These are phyloP conservation scores for Glyptemys insculpta DNA, from an alignment of 2,797 vertebrate species.

Conservation along the genomic window DNA sequence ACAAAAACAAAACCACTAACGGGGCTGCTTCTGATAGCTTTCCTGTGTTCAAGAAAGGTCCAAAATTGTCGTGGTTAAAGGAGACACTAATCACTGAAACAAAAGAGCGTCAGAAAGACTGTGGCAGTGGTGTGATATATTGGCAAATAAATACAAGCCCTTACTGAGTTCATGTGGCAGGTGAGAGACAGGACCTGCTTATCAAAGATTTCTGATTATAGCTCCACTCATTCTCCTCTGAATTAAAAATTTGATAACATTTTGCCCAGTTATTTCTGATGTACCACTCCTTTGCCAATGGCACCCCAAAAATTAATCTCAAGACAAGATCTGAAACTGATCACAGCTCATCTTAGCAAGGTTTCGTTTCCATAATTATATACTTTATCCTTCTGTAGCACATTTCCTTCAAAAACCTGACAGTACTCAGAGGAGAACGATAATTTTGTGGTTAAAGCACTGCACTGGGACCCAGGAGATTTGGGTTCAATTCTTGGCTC, in stretches of 20 bases:
- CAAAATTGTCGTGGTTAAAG: neutral
- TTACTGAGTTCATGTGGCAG: neutral
- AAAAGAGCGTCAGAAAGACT: neutral
- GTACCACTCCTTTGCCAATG: neutral
- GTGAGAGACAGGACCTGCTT: neutral
- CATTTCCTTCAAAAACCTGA: neutral
- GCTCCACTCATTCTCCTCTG: neutral
- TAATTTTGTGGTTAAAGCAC: neutral
- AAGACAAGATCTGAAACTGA: neutral
- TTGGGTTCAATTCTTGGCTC: neutral
- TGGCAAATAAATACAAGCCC: neutral
- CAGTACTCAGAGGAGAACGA: neutral
- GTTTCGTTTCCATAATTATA: fast-evolving
- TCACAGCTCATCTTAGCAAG: neutral
- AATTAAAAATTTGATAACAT: neutral
- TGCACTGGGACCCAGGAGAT: neutral
- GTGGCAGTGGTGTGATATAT: neutral
- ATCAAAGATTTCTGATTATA: constrained; percentile 32
- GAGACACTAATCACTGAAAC: constrained; percentile 4
- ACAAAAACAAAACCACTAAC: constrained; percentile 45
- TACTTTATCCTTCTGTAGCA: neutral
- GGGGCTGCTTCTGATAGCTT: constrained; percentile 13
- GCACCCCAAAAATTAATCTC: neutral
- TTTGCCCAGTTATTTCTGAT: neutral
- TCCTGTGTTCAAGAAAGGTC: neutral